Evolutionary conservation across 2,113 vertebrate species (phyloP).

Genomic region (Tragelaphus strepsiceros): DNA sequence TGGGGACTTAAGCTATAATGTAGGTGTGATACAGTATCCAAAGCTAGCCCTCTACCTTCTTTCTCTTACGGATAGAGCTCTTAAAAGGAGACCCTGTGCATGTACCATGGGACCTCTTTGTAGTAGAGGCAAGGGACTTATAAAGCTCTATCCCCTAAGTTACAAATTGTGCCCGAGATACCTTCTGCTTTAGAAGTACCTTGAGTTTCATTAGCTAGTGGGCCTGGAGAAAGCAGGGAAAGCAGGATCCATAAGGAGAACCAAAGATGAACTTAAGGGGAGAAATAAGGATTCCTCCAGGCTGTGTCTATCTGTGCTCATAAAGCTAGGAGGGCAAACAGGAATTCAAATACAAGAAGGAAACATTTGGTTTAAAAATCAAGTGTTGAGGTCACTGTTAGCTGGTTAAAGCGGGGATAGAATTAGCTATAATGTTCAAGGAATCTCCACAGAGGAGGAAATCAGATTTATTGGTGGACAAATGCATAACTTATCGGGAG

Average conservation of each 20-base stretch:
- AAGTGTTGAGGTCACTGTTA: background rate
- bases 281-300: background rate
- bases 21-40: background rate
- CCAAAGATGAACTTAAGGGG: background rate
- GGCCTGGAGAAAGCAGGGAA: background rate
- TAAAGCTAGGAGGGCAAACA: background rate
- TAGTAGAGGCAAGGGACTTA: background rate
- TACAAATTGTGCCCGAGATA: background rate
- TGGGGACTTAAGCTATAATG: background rate
- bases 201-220: background rate
- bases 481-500: background rate
- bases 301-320: background rate
- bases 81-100: background rate
- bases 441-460: background rate
- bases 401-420: background rate
- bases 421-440: background rate
- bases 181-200: background rate
- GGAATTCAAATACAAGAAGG: background rate
- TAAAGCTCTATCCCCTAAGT: background rate
- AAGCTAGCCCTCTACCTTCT: background rate
- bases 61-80: background rate
- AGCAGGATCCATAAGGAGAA: background rate
- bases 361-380: background rate
- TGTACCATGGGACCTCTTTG: background rate
- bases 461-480: background rate